Evolutionary conservation across 2,113 vertebrate genomes (phyloP).

Genomic region (Sigmodon hispidus): DNA sequence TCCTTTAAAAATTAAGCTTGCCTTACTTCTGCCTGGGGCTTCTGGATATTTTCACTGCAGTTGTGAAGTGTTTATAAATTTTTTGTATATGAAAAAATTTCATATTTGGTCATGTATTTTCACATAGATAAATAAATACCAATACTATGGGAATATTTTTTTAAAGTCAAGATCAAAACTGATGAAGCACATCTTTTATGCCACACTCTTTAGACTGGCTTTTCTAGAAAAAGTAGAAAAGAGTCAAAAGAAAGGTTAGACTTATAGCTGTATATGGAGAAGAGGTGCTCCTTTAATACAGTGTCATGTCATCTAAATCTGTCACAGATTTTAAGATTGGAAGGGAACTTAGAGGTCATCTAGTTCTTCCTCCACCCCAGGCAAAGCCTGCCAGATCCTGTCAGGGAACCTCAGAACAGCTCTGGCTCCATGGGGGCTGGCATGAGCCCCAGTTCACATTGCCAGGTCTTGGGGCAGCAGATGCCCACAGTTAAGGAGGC

Average conservation of each 20-base stretch:
- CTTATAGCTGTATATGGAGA: neutral
- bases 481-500: conserved; percentile 51
- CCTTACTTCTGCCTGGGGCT: conserved; percentile 26
- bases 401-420: conserved; percentile 45
- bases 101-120: conserved; percentile 29
- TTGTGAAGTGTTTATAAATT: conserved; percentile 21
- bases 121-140: conserved; percentile 13
- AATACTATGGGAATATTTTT: neutral
- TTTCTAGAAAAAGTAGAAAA: neutral
- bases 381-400: conserved; percentile 34
- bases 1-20: conserved; percentile 59
- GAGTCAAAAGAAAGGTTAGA: neutral
- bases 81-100: conserved; percentile 53
- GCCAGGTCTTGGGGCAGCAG: conserved; percentile 58
- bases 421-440: conserved; percentile 56
- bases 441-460: neutral
- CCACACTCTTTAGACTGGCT: neutral
- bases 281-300: neutral
- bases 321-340: neutral
- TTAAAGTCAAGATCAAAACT: neutral
- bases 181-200: neutral
- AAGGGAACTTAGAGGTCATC: conserved; percentile 70
- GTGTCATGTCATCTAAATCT: neutral
- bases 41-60: neutral
- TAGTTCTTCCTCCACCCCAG: conserved; percentile 18